Percentiles rank a stretch among this genome's conserved stretches.
phyloP scores from a whole-genome alignment of 2,113 vertebrate genomes.

The Myocastor coypus region DNA sequence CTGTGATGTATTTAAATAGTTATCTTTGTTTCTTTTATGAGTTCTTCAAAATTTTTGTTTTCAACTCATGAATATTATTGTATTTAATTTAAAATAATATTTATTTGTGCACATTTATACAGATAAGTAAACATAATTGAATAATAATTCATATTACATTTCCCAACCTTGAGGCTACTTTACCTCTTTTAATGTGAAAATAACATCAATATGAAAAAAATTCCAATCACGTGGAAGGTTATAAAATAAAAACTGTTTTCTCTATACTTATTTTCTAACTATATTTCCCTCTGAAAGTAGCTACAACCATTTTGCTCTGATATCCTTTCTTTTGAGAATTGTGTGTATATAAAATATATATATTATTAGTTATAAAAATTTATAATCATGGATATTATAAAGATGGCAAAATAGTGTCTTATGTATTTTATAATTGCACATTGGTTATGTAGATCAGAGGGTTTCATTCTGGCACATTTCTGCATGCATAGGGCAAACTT shows the following conservation, averaged over 20 bases:
- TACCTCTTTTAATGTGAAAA: background rate
- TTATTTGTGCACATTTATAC: background rate
- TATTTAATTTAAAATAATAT: constrained; percentile 10
- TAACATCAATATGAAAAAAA: background rate
- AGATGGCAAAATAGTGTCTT: background rate
- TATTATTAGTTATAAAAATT: background rate
- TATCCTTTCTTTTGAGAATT: background rate
- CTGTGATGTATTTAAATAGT: background rate
- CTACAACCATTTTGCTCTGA: background rate
- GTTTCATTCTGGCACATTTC: background rate
- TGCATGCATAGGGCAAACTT: background rate
- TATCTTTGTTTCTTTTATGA: background rate
- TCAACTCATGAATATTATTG: background rate
- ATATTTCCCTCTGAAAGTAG: background rate
- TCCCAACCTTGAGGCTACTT: background rate
- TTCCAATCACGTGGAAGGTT: background rate
- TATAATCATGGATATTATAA: background rate
- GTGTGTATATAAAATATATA: background rate
- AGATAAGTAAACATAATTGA: background rate
- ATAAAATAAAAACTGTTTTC: background rate
- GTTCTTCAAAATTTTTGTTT: background rate
- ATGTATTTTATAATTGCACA: background rate
- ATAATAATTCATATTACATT: background rate
- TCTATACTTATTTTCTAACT: background rate
- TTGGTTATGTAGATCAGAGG: background rate